phyloP scores from a whole-genome alignment of 2,113 vertebrate genomes.

The Crotalus horridus region DNA sequence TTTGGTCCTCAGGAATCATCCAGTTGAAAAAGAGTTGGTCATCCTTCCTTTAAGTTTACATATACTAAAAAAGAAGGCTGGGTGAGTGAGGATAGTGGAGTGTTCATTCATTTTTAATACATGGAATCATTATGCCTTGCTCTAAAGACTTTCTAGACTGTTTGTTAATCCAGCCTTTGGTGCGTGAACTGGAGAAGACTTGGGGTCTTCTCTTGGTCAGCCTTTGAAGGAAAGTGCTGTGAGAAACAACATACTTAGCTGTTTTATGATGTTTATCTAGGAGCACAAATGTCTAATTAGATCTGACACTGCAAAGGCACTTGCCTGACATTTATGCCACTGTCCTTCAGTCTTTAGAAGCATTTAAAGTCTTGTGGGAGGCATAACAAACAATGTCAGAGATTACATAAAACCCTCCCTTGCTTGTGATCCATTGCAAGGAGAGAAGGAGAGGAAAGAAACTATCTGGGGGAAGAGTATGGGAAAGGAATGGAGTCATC shows the following conservation, averaged over 20 bases:
- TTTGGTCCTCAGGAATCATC: not conserved
- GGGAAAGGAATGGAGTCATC: slow-evolving; percentile 23
- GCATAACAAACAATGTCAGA: slow-evolving; percentile 73
- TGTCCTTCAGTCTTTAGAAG: slow-evolving; percentile 66
- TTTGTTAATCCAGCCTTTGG: not conserved
- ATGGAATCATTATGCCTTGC: not conserved
- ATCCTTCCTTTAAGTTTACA: not conserved
- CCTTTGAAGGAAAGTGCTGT: not conserved
- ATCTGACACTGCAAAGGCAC: slow-evolving; percentile 67
- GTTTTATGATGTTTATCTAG: slow-evolving; percentile 68
- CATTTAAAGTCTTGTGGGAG: slow-evolving; percentile 64
- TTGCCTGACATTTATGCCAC: slow-evolving; percentile 74
- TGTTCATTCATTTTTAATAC: not conserved
- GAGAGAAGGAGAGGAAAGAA: not conserved
- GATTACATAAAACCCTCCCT: slow-evolving; percentile 75
- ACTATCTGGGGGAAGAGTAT: not conserved
- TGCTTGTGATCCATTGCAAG: slow-evolving; percentile 68
- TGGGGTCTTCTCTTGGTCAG: slow-evolving; percentile 24
- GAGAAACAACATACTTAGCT: slow-evolving; percentile 9
- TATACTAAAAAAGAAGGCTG: not conserved
- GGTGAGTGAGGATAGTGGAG: too few species aligned
- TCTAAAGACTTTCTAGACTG: slow-evolving; percentile 5
- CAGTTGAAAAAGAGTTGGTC: not conserved
- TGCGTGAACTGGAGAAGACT: not conserved
- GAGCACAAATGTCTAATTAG: slow-evolving; percentile 72